Base-by-base conservation (phyloP, 2,888 invertebrate species). In the Patella caerulea region DNA sequence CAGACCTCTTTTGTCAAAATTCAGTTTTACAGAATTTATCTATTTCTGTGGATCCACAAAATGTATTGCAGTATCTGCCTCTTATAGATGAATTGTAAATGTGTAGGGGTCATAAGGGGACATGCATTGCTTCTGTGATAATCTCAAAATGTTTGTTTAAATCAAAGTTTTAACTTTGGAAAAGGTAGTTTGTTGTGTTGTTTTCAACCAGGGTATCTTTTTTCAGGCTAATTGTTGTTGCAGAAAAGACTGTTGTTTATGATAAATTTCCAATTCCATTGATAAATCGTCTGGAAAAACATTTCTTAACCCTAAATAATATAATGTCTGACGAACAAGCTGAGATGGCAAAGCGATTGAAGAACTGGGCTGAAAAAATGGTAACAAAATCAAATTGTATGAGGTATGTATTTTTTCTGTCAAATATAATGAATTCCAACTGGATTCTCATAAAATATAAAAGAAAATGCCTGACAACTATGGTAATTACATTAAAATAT, bases 241-340 rank as follows among this genome's bases (percentile, higher is more conserved):
- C 90, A 24, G 90, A 90, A 79, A 89, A 89, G 81, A 78, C 88
- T 71, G 86, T 86, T 9, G 90, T 90, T 29, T 88, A 90, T 78
- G 80, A 88, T 70, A 88, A 87, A 80, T 91, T 91, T 76, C 90
- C 91, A 0, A 90, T 89, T 73, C 90, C 91, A 3, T 84, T 91
- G 71, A 90, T 91, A 80, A 91, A 91, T 82, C 83, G 90, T 24
- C 84, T 91, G 45, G 91, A 91, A 83, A 91, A 91, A 79, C 91
- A 91, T 80, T 91, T 90, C 83, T 86, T 92, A 56, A 85, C 89
- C 34, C 85, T 91, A 84, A 83, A 83, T 76, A 88, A 88, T 29
- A 85, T 90, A 80, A 81, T 90, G 75, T 81, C 81, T 2, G 71
- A 75, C 2, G 77, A 82, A n/a, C 88, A 90, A 78, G 79, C 83